Base-by-base conservation (phyloP, 2,797 vertebrate genomes). In the Prionace glauca region DNA sequence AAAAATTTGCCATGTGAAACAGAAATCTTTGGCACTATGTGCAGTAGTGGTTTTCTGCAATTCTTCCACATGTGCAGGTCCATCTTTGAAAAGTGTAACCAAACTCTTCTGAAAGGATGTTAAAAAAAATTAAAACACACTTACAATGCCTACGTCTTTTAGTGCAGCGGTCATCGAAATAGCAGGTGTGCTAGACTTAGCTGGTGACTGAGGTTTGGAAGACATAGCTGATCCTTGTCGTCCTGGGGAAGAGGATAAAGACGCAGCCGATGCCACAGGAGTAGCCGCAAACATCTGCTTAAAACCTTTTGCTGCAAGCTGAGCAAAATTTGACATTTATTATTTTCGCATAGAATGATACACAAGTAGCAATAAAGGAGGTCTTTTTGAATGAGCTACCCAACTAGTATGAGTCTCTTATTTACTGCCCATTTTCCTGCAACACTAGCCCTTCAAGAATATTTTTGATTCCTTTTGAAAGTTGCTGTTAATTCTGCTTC, bases 81-180 rank as follows among this genome's bases (percentile, higher is more conserved):
- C 18, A 69, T 14, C 67, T 20, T 92, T 18, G 1, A 24, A 32
- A 91, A 69, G 87, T 69, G 67, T 0, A 18, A 18, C 16, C 2
- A 20, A 69, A 3, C 67, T 69, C 16, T 20, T 69, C 18, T 69
- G 18, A 69, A 69, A 69, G 16, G 67, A 69, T 0, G 14, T 69
- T 41, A 20, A 67, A 24, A 69, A 69, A 41, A 65, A 62, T n/a
- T 3, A 41, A 77, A 2, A 77, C 95, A 74, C 95, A 99, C 99
- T 97, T 97, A 99, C 99, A 96, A 97, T 98, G 96, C 99, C 98
- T 72, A 99, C 98, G 95, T 99, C 98, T 97, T 98, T 99, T 97
- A 99, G 97, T 95, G 99, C 99, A 94, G 98, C 98, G 24, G 99
- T 99, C 98, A 99, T 98, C 96, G 99, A 99, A 97, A 99, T 98